Evolutionary conservation across 2,797 vertebrate species (phyloP).

Genomic region (Parauchenoglanis ngamensis): DNA sequence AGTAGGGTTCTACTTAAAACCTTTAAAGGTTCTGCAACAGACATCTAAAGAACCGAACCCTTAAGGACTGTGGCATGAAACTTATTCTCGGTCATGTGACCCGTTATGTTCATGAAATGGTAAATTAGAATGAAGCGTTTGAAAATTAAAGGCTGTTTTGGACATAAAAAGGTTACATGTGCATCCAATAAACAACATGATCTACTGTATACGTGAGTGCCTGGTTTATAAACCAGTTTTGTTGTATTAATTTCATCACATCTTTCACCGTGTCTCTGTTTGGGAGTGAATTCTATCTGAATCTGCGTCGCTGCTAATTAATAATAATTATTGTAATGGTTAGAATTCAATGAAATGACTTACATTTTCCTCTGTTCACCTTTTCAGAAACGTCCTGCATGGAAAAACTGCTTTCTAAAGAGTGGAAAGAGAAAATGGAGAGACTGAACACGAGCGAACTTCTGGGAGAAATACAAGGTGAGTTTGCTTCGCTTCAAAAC

Average conservation of each 20-base stretch:
- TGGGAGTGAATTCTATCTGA: too few relatives aligned
- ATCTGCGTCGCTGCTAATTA: background rate
- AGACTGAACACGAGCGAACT: conserved; percentile 86
- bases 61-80: background rate
- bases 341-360: background rate
- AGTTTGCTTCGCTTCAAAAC: conserved; percentile 21
- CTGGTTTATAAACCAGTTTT: too few relatives aligned
- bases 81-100: background rate
- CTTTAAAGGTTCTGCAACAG: background rate
- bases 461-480: conserved; percentile 90
- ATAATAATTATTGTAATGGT: background rate
- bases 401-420: conserved; percentile 89
- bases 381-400: conserved; percentile 83
- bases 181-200: too few relatives aligned
- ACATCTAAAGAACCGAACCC: background rate
- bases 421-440: conserved; percentile 93
- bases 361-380: background rate
- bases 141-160: too few relatives aligned
- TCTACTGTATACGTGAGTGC: too few relatives aligned
- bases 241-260: background rate
- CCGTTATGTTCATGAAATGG: background rate
- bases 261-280: background rate
- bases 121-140: background rate
- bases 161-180: too few relatives aligned
- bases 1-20: too few relatives aligned